Conservation (phyloP, 2,113 vertebrate species). For the Larimichthys crocea region DNA sequence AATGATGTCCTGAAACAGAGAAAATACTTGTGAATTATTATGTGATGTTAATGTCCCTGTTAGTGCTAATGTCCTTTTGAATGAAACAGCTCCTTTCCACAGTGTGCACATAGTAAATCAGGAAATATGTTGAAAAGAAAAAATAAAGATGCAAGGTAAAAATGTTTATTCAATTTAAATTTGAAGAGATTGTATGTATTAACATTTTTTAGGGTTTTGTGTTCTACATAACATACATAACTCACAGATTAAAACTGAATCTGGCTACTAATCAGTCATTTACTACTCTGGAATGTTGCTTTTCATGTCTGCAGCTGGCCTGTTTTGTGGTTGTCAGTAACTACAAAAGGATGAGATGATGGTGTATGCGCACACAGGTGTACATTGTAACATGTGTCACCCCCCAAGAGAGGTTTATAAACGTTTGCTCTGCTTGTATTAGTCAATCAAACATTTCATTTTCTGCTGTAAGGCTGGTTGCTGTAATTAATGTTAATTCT, state of each 20-base stretch:
- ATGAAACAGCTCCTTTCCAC: not conserved
- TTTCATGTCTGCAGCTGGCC: conserved; percentile 21
- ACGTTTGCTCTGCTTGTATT: too few species aligned
- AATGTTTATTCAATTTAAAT: not conserved
- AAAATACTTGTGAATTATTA: not conserved
- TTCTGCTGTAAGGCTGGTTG: too few species aligned
- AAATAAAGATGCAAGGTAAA: not conserved
- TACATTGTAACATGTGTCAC: conserved; percentile 27
- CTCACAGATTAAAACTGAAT: conserved; percentile 17
- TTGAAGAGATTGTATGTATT: not conserved
- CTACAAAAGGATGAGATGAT: conserved; percentile 32
- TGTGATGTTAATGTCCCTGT: not conserved
- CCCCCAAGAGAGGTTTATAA: conserved; percentile 52
- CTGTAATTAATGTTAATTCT: too few species aligned
- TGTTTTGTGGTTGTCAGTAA: conserved; percentile 35
- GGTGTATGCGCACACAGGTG: conserved; percentile 37
- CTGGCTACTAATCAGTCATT: conserved; percentile 7
- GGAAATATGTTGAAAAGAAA: not conserved
- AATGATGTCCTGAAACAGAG: not conserved
- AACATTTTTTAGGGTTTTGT: not conserved
- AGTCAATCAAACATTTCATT: too few species aligned
- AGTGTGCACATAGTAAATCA: not conserved
- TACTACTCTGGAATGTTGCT: not conserved
- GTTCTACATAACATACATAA: conserved; percentile 8
- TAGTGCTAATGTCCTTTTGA: not conserved